A percentile compares a stretch with the other conserved stretches of the same genome.
These are phyloP conservation scores for Diplolepis rosae DNA, from an alignment of 2,888 invertebrate genomes.

Conservation along the genomic window DNA sequence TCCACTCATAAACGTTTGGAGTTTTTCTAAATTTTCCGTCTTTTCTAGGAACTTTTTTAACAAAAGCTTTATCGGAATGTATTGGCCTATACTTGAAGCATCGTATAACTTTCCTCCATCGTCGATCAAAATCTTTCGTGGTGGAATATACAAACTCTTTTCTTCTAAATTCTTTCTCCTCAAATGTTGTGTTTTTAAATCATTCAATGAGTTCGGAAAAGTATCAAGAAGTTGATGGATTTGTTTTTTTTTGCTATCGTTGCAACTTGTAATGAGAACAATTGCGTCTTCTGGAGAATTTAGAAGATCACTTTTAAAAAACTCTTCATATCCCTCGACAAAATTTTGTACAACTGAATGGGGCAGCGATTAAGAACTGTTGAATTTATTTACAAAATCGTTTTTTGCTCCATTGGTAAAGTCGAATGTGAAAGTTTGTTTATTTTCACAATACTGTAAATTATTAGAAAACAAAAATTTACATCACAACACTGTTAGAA, in stretches of 20 bases:
- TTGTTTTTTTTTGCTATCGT: neutral
- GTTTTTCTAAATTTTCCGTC: conserved; percentile 3
- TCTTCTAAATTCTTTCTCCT: conserved; percentile 23
- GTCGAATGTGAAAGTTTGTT: no score
- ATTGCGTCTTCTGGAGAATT: neutral
- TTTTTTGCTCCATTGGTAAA: neutral
- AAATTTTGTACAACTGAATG: conserved; percentile 10
- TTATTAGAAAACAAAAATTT: no score
- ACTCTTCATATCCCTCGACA: neutral
- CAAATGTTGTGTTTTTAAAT: conserved; percentile 10
- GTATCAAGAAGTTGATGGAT: no score
- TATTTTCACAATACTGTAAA: no score
- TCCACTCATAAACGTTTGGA: conserved; percentile 21
- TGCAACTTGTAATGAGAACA: neutral
- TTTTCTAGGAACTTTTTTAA: conserved; percentile 28
- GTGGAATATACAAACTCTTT: conserved; percentile 17
- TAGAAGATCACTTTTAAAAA: no score
- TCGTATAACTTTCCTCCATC: neutral
- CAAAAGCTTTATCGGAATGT: conserved; percentile 17
- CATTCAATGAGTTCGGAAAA: neutral
- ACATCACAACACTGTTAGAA: no score
- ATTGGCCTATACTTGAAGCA: neutral
- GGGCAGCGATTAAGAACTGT: neutral
- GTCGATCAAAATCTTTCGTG: neutral
- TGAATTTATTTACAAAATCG: neutral